These are phyloP conservation scores for Acronicta psi DNA, from an alignment of 2,888 invertebrate species.

Conservation along the genomic window DNA sequence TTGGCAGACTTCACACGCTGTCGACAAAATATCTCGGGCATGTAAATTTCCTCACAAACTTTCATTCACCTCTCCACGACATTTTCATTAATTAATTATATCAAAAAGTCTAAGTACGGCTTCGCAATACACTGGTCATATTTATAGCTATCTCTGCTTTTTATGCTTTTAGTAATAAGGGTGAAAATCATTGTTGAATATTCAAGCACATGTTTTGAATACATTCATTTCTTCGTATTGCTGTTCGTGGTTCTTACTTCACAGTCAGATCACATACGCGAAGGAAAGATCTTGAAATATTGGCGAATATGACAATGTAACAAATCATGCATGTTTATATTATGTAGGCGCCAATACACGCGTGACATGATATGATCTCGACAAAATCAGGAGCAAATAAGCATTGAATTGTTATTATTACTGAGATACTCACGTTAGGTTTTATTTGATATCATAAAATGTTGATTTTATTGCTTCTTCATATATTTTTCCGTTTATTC, in stretches of 20 bases:
- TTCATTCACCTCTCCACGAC: no score
- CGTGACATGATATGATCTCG: conserved; percentile 30
- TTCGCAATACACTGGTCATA: no score
- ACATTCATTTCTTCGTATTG: conserved; percentile 28
- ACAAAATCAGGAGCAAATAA: conserved; percentile 36
- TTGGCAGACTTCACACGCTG: no score
- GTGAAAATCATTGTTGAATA: no score
- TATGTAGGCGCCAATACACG: conserved; percentile 26
- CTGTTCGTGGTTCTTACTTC: background rate
- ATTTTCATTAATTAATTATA: no score
- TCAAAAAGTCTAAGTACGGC: no score
- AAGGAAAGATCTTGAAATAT: conserved; percentile 7
- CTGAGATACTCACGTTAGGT: conserved; percentile 27
- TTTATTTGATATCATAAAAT: conserved; percentile 49
- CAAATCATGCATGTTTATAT: conserved; percentile 55
- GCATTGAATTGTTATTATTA: conserved; percentile 45
- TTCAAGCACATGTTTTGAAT: conserved; percentile 12
- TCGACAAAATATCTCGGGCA: no score
- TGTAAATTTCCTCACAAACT: no score
- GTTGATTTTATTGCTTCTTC: conserved; percentile 41
- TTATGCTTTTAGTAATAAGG: no score
- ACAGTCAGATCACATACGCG: background rate
- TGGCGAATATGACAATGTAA: conserved; percentile 29
- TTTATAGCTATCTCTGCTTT: no score
- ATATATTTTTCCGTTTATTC: conserved; percentile 33